These are phyloP conservation scores for Lordiphosa stackelbergi DNA, from an alignment of 1,140 invertebrate genomes.

Conservation along the genomic window DNA sequence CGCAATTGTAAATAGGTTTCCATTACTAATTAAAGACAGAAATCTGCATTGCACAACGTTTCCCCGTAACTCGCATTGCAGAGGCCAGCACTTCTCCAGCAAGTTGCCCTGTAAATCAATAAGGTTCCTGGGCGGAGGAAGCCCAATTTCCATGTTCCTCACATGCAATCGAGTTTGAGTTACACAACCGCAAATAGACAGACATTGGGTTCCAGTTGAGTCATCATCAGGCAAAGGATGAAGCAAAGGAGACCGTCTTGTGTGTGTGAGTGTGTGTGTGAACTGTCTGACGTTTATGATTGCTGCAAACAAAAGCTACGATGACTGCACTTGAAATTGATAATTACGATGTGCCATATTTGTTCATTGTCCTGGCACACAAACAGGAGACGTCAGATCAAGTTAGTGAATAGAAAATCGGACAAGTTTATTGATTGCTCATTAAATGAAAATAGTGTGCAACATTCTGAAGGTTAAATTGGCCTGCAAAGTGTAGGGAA, in stretches of 20 bases:
- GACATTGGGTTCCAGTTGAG: constrained; percentile 44
- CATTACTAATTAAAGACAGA: constrained; percentile 34
- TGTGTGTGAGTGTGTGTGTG: constrained; percentile 3
- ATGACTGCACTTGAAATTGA: constrained; percentile 69
- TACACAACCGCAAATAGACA: constrained; percentile 66
- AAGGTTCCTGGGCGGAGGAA: background rate
- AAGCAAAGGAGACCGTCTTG: background rate
- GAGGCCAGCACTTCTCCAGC: background rate
- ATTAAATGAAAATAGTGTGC: constrained; percentile 5
- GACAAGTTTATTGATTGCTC: constrained; percentile 16
- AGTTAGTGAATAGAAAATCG: background rate
- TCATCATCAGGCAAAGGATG: constrained; percentile 41
- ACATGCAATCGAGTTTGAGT: constrained; percentile 62
- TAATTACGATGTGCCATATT: constrained; percentile 64
- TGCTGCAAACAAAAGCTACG: constrained; percentile 64
- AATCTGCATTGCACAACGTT: constrained; percentile 34
- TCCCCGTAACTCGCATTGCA: constrained; percentile 2
- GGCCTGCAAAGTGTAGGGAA: no score
- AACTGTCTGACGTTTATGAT: constrained; percentile 54
- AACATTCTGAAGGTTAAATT: background rate
- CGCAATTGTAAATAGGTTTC: constrained; percentile 25
- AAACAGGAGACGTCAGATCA: constrained; percentile 1
- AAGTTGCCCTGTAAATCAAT: constrained; percentile 3
- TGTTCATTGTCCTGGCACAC: constrained; percentile 22
- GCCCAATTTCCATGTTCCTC: constrained; percentile 5